A percentile compares a stretch with the other conserved stretches of the same genome.
Conservation (phyloP, 2,113 vertebrate species). For the Mesembrinibis cayennensis region DNA sequence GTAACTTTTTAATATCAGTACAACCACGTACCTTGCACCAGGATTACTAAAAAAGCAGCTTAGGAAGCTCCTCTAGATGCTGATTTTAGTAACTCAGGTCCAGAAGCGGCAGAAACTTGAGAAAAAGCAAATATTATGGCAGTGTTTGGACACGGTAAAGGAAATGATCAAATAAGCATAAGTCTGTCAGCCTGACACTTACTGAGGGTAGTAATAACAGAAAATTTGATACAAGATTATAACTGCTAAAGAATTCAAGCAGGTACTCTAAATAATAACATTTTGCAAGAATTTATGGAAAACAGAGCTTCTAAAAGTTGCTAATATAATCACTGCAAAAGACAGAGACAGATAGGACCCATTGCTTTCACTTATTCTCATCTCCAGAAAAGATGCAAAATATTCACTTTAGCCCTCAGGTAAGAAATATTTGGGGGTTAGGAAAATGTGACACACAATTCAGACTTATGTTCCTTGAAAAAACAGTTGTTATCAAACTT, state of each 20-base stretch:
- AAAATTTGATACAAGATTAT: not conserved
- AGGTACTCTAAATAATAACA: not conserved
- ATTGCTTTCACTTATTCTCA: not conserved
- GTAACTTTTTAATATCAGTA: not conserved
- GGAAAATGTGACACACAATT: not conserved
- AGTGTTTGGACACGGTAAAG: not conserved
- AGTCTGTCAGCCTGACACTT: not conserved
- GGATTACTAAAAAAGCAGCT: not conserved
- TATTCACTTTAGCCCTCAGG: not conserved
- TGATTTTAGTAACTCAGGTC: not conserved
- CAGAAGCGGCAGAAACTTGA: not conserved
- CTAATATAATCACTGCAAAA: not conserved
- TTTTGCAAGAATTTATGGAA: not conserved
- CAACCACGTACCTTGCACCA: not conserved
- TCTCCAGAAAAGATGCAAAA: not conserved
- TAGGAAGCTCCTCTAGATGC: not conserved
- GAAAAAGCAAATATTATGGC: conserved; percentile 4
- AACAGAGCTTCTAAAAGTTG: not conserved
- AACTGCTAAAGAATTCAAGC: not conserved
- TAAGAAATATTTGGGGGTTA: not conserved
- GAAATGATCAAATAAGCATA: not conserved
- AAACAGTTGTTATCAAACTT: not conserved
- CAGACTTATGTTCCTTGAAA: not conserved
- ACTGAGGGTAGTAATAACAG: not conserved
- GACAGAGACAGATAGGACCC: not conserved